These are phyloP conservation scores for Lophochroa leadbeateri DNA, from an alignment of 2,113 vertebrate genomes.

Conservation along the genomic window DNA sequence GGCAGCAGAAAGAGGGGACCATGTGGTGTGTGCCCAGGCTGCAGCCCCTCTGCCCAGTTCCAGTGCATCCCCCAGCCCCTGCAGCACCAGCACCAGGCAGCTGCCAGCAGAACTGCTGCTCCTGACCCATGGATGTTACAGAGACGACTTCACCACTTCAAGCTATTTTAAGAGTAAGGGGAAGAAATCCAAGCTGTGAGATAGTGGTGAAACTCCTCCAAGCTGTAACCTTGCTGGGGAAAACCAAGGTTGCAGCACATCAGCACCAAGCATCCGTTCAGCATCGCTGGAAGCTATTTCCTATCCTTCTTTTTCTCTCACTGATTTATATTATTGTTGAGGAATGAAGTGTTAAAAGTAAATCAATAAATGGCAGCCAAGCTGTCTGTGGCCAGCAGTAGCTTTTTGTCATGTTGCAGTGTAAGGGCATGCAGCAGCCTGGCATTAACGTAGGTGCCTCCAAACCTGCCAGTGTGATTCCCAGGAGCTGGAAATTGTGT, in stretches of 20 bases:
- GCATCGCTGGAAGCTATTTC: background rate
- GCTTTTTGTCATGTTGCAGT: background rate
- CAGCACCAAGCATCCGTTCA: background rate
- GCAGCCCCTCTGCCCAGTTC: background rate
- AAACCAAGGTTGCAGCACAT: background rate
- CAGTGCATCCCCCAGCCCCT: background rate
- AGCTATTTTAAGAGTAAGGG: background rate
- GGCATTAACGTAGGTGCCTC: rapidly evolving
- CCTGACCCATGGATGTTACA: background rate
- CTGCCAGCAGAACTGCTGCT: background rate
- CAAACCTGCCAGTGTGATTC: rapidly evolving
- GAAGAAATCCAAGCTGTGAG: background rate
- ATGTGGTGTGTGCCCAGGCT: background rate
- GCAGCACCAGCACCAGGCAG: background rate
- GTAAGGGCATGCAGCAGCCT: background rate
- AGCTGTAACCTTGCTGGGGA: background rate
- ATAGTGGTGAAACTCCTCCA: rapidly evolving
- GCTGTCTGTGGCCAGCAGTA: background rate
- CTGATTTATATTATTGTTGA: background rate
- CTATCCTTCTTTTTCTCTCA: background rate
- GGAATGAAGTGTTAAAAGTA: background rate
- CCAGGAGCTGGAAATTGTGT: rapidly evolving
- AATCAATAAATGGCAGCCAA: background rate
- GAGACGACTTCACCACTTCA: background rate
- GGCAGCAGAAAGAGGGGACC: background rate